A percentile compares a stretch with the other conserved stretches of the same genome.
These are phyloP conservation scores for Lepus americanus DNA, from an alignment of 2,113 vertebrate species.

Conservation along the genomic window DNA sequence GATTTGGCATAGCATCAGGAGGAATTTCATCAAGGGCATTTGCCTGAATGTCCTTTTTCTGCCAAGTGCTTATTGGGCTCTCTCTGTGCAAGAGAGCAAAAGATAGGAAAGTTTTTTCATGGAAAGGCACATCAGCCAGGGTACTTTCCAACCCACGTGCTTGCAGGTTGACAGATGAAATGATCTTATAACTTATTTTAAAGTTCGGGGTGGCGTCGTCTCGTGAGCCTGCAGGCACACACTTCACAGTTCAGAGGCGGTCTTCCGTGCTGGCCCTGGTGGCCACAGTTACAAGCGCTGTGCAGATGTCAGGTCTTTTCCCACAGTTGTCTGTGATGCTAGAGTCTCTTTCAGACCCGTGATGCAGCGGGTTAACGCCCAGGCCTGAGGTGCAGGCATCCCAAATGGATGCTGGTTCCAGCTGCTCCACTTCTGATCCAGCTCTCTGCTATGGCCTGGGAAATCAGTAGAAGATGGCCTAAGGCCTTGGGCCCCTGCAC, in stretches of 20 bases:
- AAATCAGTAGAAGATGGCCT: too few relatives aligned
- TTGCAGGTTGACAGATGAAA: not conserved
- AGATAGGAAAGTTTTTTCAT: not conserved
- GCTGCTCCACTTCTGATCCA: too few relatives aligned
- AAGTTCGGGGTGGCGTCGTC: not conserved
- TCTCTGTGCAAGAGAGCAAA: constrained; percentile 25
- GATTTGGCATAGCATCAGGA: constrained; percentile 72
- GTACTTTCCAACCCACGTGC: not conserved
- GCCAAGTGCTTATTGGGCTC: constrained; percentile 35
- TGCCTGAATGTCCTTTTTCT: constrained; percentile 76
- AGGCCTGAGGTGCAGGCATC: too few relatives aligned
- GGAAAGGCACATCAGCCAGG: not conserved
- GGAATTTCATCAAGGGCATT: constrained; percentile 81
- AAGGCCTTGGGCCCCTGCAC: too few relatives aligned
- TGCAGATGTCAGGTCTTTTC: constrained; percentile 9
- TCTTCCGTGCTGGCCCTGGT: not conserved
- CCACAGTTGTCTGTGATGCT: not conserved
- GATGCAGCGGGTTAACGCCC: not conserved
- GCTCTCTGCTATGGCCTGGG: too few relatives aligned
- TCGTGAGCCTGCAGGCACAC: not conserved
- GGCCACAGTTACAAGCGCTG: constrained; percentile 39
- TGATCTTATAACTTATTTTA: not conserved
- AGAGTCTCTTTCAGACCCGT: not conserved
- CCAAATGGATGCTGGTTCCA: too few relatives aligned
- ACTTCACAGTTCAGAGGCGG: constrained; percentile 41